Conservation (phyloP, 2,888 invertebrate genomes). For the Athalia circularis region DNA sequence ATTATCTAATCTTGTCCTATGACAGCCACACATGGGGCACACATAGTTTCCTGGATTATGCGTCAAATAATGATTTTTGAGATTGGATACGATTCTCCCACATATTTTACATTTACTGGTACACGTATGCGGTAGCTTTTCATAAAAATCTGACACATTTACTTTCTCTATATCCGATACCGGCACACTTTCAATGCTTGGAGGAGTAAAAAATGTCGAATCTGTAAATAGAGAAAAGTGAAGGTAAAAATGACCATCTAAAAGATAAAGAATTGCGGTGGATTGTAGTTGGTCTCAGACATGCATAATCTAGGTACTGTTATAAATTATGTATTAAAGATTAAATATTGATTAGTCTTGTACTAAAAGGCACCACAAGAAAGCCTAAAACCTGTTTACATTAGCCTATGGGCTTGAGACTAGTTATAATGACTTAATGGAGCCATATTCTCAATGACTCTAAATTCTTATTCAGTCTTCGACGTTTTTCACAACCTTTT, state of each 20-base stretch:
- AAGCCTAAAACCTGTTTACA: conserved; percentile 64
- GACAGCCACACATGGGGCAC: conserved; percentile 68
- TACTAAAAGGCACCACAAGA: conserved; percentile 69
- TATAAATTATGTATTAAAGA: conserved; percentile 54
- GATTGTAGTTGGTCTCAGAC: conserved; percentile 39
- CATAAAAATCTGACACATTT: conserved; percentile 63
- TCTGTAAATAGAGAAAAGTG: conserved; percentile 66
- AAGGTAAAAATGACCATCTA: conserved; percentile 48
- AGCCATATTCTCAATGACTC: conserved; percentile 58
- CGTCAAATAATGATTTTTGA: conserved; percentile 67
- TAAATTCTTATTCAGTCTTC: conserved; percentile 69
- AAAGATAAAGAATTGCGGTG: conserved; percentile 30
- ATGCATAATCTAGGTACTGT: conserved; percentile 49
- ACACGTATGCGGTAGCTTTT: conserved; percentile 62
- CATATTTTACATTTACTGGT: conserved; percentile 68
- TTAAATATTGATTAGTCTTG: conserved; percentile 59
- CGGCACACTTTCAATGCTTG: conserved; percentile 63
- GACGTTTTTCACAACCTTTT: conserved; percentile 67
- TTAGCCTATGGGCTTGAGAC: conserved; percentile 67
- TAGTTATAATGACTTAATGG: conserved; percentile 73
- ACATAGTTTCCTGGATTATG: conserved; percentile 68
- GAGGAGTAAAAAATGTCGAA: conserved; percentile 65
- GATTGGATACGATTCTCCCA: conserved; percentile 68
- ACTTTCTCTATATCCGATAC: conserved; percentile 61
- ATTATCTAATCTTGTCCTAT: conserved; percentile 66